Evolutionary conservation across 2,797 vertebrate species (phyloP), one percentile per base, ranked within the genome.

Genomic region (Chromobotia macracanthus): DNA sequence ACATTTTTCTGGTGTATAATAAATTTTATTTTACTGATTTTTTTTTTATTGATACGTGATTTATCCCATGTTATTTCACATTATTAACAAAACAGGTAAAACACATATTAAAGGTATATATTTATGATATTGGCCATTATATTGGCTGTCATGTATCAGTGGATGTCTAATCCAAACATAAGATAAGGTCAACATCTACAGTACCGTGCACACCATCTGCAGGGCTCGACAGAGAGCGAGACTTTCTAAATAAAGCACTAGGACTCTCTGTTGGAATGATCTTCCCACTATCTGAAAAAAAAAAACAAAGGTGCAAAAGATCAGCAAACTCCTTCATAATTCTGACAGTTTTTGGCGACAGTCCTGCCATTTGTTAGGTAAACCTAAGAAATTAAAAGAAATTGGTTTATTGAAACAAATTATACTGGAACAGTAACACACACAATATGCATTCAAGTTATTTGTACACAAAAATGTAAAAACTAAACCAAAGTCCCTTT

Each of bases 171-270:
- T 60, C 28, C n/a, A 25, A 11, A 11, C 11, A 23, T 13, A 16
- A 66, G 38, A 15, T 50, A 16, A 31, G 15, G 60, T n/a, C 15
- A 51, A 6, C 3, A 51, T 51, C 15, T 61, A 3, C 25, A 15
- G 25, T 80, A 84, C 80, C 85, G 89, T 89, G 87, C 84, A 90
- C 87, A 35, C 84, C 78, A 65, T 87, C 90, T 65, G 83, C 1
- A 0, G 91, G 91, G 23, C 60, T 87, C 53, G 90, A 92, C 25
- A 85, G 51, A 16, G 92, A 93, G 41, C 86, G 87, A 53, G 87
- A 80, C 60, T 89, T 92, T 78, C 72, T 91, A 85, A 80, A 86
- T 70, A 81, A 87, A 5, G 67, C 25, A 0, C 84, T 46, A 12
- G 87, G 55, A 15, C 15, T 69, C 5, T 89, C 90, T n/a, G 84